A percentile compares a stretch with the other conserved stretches of the same genome.
Evolutionary conservation across 2,797 vertebrate species (phyloP).

Genomic region (Furcifer pardalis): DNA sequence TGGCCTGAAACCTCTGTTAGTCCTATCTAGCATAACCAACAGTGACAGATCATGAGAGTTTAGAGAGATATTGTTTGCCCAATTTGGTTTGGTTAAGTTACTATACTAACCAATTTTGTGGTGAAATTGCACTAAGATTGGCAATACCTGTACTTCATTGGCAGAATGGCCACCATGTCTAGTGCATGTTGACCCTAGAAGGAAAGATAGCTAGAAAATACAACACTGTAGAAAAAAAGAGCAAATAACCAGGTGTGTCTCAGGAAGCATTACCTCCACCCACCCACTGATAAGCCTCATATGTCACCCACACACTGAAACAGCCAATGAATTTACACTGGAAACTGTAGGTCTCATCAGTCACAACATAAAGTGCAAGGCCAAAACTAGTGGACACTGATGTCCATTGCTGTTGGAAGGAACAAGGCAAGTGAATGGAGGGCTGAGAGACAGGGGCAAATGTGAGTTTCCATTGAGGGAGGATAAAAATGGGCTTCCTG

Average conservation of each 20-base stretch:
- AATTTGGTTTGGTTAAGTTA: background rate
- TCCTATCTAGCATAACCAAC: background rate
- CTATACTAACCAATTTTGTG: background rate
- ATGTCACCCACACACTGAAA: background rate
- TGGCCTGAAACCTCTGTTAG: background rate
- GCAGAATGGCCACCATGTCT: background rate
- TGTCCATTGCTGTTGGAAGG: no score
- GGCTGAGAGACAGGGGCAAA: no score
- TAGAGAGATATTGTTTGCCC: background rate
- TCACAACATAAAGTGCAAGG: background rate
- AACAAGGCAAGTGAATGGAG: no score
- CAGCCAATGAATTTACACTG: background rate
- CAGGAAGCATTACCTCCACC: background rate
- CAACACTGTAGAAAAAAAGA: background rate
- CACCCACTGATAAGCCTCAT: no score
- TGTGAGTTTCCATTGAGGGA: no score
- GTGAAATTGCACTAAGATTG: no score
- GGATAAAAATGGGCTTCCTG: no score
- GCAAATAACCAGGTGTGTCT: background rate
- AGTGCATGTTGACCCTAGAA: background rate
- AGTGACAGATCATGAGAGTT: background rate
- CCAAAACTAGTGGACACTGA: background rate
- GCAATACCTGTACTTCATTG: background rate
- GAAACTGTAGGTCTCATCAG: background rate
- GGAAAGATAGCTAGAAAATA: background rate